phyloP scores from a whole-genome alignment of 1,140 invertebrate genomes.

The Hormaphis cornu region DNA sequence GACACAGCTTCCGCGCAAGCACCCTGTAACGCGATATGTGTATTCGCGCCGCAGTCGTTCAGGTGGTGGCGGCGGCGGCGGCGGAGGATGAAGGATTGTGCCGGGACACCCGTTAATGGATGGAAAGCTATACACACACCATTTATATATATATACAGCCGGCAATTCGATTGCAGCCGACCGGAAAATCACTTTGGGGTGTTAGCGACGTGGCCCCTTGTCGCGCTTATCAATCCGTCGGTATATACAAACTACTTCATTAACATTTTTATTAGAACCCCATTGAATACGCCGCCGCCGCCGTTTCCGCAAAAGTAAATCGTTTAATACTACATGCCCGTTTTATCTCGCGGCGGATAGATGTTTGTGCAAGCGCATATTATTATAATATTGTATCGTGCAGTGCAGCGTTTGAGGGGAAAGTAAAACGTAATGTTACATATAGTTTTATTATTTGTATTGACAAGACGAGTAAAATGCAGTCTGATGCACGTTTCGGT shows the following conservation, averaged over 20 bases:
- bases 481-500: too few relatives aligned
- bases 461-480: too few relatives aligned
- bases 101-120: conserved; percentile 31
- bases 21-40: too few relatives aligned
- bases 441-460: too few relatives aligned
- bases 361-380: neutral
- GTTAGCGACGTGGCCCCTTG: conserved; percentile 31
- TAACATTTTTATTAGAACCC: conserved; percentile 33
- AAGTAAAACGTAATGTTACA: too few relatives aligned
- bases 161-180: conserved; percentile 31
- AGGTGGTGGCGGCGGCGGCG: neutral
- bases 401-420: too few relatives aligned
- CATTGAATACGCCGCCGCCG: neutral
- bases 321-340: conserved; percentile 21
- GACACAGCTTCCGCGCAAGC: too few relatives aligned
- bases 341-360: neutral
- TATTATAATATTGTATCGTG: too few relatives aligned
- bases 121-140: too few relatives aligned
- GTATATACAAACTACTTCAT: conserved; percentile 31
- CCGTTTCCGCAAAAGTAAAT: conserved; percentile 7
- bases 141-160: too few relatives aligned
- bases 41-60: too few relatives aligned
- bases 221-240: conserved; percentile 30
- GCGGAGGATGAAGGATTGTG: conserved; percentile 25
- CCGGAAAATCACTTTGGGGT: conserved; percentile 32